These are phyloP conservation scores for Drymonia ruficornis DNA, from an alignment of 2,888 invertebrate genomes.

Conservation along the genomic window DNA sequence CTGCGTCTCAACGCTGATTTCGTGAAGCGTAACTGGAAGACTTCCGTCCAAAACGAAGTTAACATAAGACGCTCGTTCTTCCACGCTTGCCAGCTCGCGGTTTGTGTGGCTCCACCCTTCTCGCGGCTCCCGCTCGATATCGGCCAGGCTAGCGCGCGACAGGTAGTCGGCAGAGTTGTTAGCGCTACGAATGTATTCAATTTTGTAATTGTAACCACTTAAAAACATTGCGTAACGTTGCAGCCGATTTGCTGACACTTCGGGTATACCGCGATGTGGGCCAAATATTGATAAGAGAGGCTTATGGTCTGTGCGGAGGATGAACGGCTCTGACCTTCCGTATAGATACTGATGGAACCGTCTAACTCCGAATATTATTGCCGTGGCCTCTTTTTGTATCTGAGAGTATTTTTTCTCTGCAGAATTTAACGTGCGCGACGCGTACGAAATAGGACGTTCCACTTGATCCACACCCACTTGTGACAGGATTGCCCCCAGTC, in stretches of 20 bases:
- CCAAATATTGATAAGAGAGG: neutral
- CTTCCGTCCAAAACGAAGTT: conserved; percentile 7
- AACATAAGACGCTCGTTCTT: conserved; percentile 11
- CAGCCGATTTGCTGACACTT: neutral
- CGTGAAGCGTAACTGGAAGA: conserved; percentile 6
- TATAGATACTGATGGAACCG: conserved; percentile 10
- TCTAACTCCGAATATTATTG: conserved; percentile 24
- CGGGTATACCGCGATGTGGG: neutral
- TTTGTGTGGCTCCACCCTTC: neutral
- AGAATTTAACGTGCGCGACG: neutral
- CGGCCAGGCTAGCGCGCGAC: neutral
- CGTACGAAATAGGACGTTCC: neutral
- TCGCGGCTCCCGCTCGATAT: fast-evolving
- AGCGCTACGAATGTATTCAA: neutral
- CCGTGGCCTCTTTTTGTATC: conserved; percentile 33
- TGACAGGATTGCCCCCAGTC: neutral
- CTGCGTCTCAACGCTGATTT: neutral
- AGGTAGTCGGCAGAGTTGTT: neutral
- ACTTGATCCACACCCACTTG: neutral
- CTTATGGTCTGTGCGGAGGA: neutral
- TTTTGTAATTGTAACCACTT: neutral
- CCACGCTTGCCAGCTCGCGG: neutral
- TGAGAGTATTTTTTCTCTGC: conserved; percentile 7
- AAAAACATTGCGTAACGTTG: neutral
- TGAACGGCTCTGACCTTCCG: neutral